These are phyloP conservation scores for Parapsyche elsis DNA, from an alignment of 1,140 invertebrate genomes.

Conservation along the genomic window DNA sequence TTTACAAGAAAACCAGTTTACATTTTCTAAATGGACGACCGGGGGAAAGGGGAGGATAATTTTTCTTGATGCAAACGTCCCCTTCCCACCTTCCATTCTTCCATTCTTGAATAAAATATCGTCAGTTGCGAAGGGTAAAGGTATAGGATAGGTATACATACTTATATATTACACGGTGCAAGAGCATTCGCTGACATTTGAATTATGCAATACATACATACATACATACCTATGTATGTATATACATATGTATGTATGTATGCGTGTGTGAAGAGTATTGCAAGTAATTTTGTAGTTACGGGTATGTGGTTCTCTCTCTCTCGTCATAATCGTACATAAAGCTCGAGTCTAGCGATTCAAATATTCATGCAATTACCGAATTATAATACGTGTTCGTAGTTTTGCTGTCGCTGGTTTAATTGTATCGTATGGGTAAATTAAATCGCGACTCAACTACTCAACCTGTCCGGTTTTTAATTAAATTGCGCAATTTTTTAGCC, in stretches of 20 bases:
- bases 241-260: neutral
- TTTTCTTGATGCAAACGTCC: constrained; percentile 25
- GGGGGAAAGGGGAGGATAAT: constrained; percentile 19
- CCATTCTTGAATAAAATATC: constrained; percentile 43
- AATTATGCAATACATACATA: neutral
- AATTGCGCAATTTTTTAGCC: no score
- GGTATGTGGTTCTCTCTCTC: neutral
- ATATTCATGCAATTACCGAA: constrained; percentile 37
- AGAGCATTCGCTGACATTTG: neutral
- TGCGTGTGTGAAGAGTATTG: neutral
- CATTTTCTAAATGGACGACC: constrained; percentile 46
- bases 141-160: neutral
- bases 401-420: neutral
- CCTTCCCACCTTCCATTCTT: constrained; percentile 7
- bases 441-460: neutral
- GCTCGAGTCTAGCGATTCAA: neutral
- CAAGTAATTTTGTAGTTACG: no score
- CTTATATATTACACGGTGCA: neutral
- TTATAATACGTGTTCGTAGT: constrained; percentile 3
- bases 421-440: constrained; percentile 4
- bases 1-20: constrained; percentile 55
- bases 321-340: constrained; percentile 18
- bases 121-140: neutral
- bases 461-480: no score
- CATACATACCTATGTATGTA: neutral